Percentiles rank a stretch among this genome's conserved stretches.
phyloP scores from a whole-genome alignment of 2,888 invertebrate species.

The Stictocephala bisonia region DNA sequence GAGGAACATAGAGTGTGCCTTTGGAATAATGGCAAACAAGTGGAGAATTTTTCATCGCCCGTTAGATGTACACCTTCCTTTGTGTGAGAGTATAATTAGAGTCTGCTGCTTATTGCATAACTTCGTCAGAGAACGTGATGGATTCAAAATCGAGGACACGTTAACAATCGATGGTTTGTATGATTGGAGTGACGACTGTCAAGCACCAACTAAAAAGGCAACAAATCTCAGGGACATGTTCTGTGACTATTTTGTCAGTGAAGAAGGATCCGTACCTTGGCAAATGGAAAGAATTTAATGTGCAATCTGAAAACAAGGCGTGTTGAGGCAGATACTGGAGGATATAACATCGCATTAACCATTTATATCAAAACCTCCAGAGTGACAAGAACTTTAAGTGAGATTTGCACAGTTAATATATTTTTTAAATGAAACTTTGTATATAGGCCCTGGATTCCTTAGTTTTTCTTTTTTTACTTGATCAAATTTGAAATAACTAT shows the following conservation, averaged over 20 bases:
- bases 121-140: conserved; percentile 12
- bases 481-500: too few relatives aligned
- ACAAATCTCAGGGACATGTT: conserved; percentile 31
- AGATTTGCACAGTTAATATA: too few relatives aligned
- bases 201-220: not conserved
- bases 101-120: conserved; percentile 18
- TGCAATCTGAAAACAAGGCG: too few relatives aligned
- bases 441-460: too few relatives aligned
- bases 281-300: conserved; percentile 16
- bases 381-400: too few relatives aligned
- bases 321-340: too few relatives aligned
- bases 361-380: too few relatives aligned
- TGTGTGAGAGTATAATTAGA: not conserved
- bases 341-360: too few relatives aligned
- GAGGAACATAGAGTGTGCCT: conserved; percentile 57
- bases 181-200: not conserved
- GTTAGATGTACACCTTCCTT: conserved; percentile 34
- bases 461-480: too few relatives aligned
- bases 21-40: conserved; percentile 54
- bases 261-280: conserved; percentile 31
- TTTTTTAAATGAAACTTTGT: too few relatives aligned
- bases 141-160: not conserved
- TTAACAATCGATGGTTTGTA: not conserved
- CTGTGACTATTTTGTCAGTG: conserved; percentile 12
- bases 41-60: conserved; percentile 52